Percentiles rank a stretch among this genome's conserved stretches.
Conservation (phyloP, 2,797 vertebrate genomes). For the Meda fulgida region DNA sequence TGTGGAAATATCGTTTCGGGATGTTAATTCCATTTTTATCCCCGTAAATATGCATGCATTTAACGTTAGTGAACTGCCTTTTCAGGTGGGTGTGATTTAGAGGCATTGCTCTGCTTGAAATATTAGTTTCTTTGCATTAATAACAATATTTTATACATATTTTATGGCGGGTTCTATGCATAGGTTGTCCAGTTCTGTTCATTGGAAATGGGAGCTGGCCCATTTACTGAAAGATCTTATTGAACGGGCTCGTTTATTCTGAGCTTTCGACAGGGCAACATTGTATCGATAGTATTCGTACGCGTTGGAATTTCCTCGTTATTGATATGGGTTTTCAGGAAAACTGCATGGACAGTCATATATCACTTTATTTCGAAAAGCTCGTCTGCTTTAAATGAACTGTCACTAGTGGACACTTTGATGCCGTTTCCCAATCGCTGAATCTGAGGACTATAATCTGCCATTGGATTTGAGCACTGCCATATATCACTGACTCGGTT, state of each 20-base stretch:
- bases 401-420: conserved; percentile 31
- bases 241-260: conserved; percentile 41
- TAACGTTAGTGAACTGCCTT: neutral
- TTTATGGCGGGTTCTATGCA: conserved; percentile 31
- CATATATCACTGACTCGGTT: conserved; percentile 31
- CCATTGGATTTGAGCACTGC: conserved; percentile 38
- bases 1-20: neutral
- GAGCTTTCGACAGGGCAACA: conserved; percentile 27
- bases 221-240: conserved; percentile 37
- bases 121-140: neutral
- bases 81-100: conserved; percentile 12
- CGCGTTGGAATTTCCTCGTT: conserved; percentile 28
- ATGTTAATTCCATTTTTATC: conserved; percentile 11
- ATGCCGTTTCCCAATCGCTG: conserved; percentile 2
- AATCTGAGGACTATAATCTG: conserved; percentile 24
- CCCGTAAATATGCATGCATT: conserved; percentile 8
- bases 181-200: conserved; percentile 11
- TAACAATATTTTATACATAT: neutral
- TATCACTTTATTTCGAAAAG: conserved; percentile 11
- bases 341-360: neutral
- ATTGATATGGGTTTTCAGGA: conserved; percentile 1
- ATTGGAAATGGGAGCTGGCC: conserved; percentile 45
- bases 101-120: conserved; percentile 2
- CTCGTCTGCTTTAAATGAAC: neutral
- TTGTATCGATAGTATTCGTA: conserved; percentile 24